Base-by-base conservation (phyloP, 2,797 vertebrate genomes). In the Apogon talboti region DNA sequence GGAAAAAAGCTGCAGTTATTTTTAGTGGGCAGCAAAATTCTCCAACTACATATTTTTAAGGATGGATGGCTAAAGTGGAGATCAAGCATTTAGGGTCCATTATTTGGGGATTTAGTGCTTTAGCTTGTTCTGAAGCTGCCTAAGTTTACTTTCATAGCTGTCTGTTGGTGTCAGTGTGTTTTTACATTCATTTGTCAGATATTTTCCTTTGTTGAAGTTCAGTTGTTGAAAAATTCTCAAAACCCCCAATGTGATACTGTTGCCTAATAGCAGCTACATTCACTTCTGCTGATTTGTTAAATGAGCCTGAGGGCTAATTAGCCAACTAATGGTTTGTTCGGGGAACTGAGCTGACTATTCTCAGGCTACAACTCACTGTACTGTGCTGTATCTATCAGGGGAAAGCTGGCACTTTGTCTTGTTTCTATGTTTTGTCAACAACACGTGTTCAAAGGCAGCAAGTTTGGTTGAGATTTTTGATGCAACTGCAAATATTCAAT, bases 251-350 rank as follows among this genome's bases (percentile, higher is more conserved):
- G 10, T 9, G 30, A 46, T 2, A 38, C 5, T 40, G 7, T 7
- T 38, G 15, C 21, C n/a, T n/a, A 0, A 2, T 15, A 48, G 16
- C 2, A 14, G 19, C 40, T 21, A 6, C 40, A 18, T 38, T 62
- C 19, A 58, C 28, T 58, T 41, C 21, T 64, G 65, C 28, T 9
- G 38, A 16, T 43, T 67, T 48, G 28, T 48, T 38, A 44, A 65
- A 66, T 67, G 51, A 68, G 41, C 14, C 43, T 46, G 13, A 11
- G 24, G 45, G 58, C 45, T 79, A 50, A 76, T 58, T 44, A 74
- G 47, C 37, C n/a, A 42, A 24, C 45, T 47, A 64, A 49, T 4
- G 16, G 40, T 54, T 42, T 74, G 44, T 68, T 69, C 3, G 11
- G n/a, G 53, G 66, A 75, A 74, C 60, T 40, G 53, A 77, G 45